Evolutionary conservation across 2,113 vertebrate genomes (phyloP), one percentile per base, ranked within the genome.

Genomic region (Lipophrys pholis): DNA sequence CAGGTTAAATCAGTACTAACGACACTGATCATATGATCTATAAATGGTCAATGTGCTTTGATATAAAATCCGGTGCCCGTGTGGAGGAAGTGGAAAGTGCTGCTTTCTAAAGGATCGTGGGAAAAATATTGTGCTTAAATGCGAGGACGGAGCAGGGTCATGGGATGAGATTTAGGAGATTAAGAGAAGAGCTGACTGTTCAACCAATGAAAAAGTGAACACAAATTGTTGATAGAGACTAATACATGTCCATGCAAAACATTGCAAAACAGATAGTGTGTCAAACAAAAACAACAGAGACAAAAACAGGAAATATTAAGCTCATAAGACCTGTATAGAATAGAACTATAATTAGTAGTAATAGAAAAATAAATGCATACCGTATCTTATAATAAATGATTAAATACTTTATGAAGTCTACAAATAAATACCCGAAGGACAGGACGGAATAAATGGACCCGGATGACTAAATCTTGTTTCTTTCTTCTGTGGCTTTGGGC

Each of bases 141-240:
- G 57, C 54, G 45, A 77, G 53, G 80, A 85, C 60, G 45, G 71
- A 65, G 69, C 3, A 16, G 59, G 67, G 69, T 88, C 87, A 88
- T 67, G 64, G 59, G 80, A 81, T 50, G 48, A 59, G 76, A 71
- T 82, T 80, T 63, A 66, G 21, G 57, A 58, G 71, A 84, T 84
- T 79, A 85, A 56, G 40, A 16, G 40, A 75, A 46, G 9, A 55
- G 53, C 8, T 82, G 53, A 70, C 40, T 49, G 61, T 41, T 80
- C 39, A 63, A 39, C 17, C 17, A 76, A 12, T 53, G 73, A 60
- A 78, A 70, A 73, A 16, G 50, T 59, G 40, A 72, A 60, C 40
- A 67, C 49, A 66, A 68, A 57, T 56, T 38, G 48, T 38, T 40
- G 15, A 77, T 15, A 14, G 8, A 57, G 40, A 74, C 49, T 65